Base-by-base conservation (phyloP, 1,140 invertebrate genomes). In the Cydia fagiglandana region DNA sequence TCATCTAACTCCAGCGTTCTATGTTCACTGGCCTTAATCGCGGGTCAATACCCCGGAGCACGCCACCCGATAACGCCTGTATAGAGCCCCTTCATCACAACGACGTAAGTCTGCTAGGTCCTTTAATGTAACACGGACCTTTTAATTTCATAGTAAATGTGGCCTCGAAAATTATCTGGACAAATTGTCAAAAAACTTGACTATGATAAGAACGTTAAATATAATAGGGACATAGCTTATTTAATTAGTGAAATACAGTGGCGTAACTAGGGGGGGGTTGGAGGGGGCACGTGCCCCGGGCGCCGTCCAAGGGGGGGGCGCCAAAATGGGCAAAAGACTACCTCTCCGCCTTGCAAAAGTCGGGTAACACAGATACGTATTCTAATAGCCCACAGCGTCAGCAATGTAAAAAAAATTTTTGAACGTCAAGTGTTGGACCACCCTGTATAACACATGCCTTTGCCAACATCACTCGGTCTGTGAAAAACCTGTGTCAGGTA, bases 1-100 rank as follows among this genome's bases (percentile, higher is more conserved):
- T 68, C 34, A n/a, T 34, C 66, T 45, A 70, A 41, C 13, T 17
- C 34, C 15, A 70, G 38, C 24, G 6, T 61, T 50, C 4, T 15
- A 24, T 70, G 17, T 24, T 38, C 66, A 70, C 66, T 70, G 66
- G 66, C 66, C 66, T 70, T 70, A 70, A 70, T 70, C 66, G 30
- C n/a, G 15, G 38, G 66, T 34, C 66, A 70, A 17, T 20, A 38
- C 17, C 66, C 38, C 10, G 66, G 10, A 66, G 66, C 66, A 70
- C 66, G 66, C 66, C 66, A 70, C n/a, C 34, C 66, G 66, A 70
- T 70, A 70, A 70, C 13, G 66, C 66, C 64, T 17, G 66, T 45
- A n/a, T 45, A 38, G 30, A 68, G n/a, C 66, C 17, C 15, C 56
- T 9, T 24, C 17, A 61, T 24, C 10, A 61, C 17, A 61, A 61